Conservation (phyloP, 2,888 invertebrate genomes). For the Podabrus alpinus region DNA sequence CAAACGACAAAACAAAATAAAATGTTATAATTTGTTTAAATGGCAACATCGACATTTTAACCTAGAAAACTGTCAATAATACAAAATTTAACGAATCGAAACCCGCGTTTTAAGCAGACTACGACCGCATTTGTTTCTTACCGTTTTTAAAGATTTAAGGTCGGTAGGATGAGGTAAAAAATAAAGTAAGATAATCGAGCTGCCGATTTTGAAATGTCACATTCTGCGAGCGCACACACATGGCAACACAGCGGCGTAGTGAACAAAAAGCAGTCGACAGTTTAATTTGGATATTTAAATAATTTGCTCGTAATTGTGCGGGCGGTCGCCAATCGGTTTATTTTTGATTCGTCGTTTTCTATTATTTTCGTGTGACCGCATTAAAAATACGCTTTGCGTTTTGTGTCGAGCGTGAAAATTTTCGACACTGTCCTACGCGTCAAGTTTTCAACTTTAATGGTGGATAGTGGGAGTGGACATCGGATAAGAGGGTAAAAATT, state of each 20-base stretch:
- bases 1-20: conserved; percentile 1
- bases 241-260: conserved; percentile 33
- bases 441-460: conserved; percentile 39
- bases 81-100: background rate
- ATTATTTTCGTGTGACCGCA: background rate
- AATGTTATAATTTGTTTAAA: background rate
- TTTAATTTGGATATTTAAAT: conserved; percentile 4
- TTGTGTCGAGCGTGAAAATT: background rate
- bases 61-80: conserved; percentile 7
- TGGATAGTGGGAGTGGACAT: conserved; percentile 45
- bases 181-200: background rate
- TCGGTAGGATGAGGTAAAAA: background rate
- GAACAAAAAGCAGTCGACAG: conserved; percentile 25
- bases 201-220: conserved; percentile 21
- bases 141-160: conserved; percentile 7
- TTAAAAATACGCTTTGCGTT: background rate
- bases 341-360: background rate
- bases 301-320: background rate
- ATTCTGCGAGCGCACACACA: conserved; percentile 34
- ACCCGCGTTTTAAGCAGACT: background rate
- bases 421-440: conserved; percentile 33
- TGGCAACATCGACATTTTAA: conserved; percentile 15
- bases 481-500: conserved; percentile 23
- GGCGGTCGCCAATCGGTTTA: conserved; percentile 2
- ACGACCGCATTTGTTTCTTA: conserved; percentile 6